A percentile compares a stretch with the other conserved stretches of the same genome.
These are phyloP conservation scores for Amphiprion clarkii DNA, from an alignment of 2,797 vertebrate species.

Conservation along the genomic window DNA sequence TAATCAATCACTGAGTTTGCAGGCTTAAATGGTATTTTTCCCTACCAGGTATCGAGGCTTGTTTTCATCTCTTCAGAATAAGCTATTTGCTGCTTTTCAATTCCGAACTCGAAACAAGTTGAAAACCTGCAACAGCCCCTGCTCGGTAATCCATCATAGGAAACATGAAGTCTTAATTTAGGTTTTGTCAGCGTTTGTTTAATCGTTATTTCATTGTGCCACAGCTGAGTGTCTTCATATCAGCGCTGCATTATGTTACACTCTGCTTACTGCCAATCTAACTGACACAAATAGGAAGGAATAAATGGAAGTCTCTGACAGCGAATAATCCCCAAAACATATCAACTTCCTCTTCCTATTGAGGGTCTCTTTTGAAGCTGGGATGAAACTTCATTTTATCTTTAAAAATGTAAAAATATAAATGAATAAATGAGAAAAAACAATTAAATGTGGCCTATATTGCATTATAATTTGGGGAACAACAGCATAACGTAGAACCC, in stretches of 20 bases:
- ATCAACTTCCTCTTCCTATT: conserved; percentile 14
- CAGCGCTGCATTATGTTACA: conserved; percentile 41
- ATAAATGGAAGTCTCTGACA: conserved; percentile 5
- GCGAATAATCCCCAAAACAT: conserved; percentile 37
- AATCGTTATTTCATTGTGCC: conserved; percentile 66
- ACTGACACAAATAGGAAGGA: conserved; percentile 37
- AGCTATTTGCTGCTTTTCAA: conserved; percentile 56
- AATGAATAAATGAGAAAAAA: background rate
- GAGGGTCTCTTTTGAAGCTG: conserved; percentile 28
- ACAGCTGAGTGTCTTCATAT: conserved; percentile 61
- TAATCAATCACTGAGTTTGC: conserved; percentile 57
- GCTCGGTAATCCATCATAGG: conserved; percentile 69
- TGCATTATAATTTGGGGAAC: background rate
- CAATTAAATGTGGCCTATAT: conserved; percentile 9
- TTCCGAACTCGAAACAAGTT: conserved; percentile 59
- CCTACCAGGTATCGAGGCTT: conserved; percentile 18
- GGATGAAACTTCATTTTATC: conserved; percentile 9
- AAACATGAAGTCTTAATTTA: conserved; percentile 63
- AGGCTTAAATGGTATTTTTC: conserved; percentile 47
- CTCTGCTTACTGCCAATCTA: conserved; percentile 61
- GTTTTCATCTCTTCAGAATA: conserved; percentile 46
- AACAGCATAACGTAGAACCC: background rate
- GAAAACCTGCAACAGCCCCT: conserved; percentile 35
- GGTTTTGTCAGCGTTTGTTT: conserved; percentile 63
- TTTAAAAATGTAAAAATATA: background rate